These are phyloP conservation scores for Ophioninae sp. DNA, from an alignment of 2,888 invertebrate genomes.

Conservation along the genomic window DNA sequence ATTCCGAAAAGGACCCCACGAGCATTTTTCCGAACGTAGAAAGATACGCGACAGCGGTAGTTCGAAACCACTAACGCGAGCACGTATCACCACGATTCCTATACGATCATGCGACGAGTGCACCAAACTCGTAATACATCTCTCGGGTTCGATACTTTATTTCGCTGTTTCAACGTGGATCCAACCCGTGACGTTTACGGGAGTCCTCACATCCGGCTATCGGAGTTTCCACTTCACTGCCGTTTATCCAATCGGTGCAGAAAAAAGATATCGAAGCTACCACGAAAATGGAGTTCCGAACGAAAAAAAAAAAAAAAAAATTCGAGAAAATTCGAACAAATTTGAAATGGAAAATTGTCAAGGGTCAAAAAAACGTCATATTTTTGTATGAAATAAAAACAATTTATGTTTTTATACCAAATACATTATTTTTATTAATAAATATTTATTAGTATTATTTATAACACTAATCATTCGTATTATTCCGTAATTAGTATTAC, in stretches of 20 bases:
- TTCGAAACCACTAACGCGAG: background rate
- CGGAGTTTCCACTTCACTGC: constrained; percentile 11
- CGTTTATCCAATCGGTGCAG: background rate
- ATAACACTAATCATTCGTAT: too few relatives aligned
- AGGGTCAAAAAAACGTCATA: too few relatives aligned
- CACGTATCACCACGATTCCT: constrained; percentile 48
- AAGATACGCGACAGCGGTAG: background rate
- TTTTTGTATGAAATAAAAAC: too few relatives aligned
- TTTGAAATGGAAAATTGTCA: background rate
- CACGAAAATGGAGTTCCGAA: background rate
- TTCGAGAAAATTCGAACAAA: too few relatives aligned
- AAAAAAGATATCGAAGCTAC: background rate
- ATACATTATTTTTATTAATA: too few relatives aligned
- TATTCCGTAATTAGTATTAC: too few relatives aligned
- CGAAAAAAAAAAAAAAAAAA: background rate
- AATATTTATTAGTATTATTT: too few relatives aligned
- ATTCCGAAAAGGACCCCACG: background rate
- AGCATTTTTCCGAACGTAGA: background rate
- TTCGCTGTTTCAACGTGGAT: constrained; percentile 51
- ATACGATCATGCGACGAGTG: constrained; percentile 56
- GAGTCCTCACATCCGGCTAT: constrained; percentile 40
- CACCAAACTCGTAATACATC: constrained; percentile 39
- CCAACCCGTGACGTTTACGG: constrained; percentile 30
- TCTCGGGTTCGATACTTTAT: constrained; percentile 18
- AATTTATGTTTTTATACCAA: too few relatives aligned